phyloP scores from a whole-genome alignment of 2,113 vertebrate genomes.

The Vanacampus margaritifer region DNA sequence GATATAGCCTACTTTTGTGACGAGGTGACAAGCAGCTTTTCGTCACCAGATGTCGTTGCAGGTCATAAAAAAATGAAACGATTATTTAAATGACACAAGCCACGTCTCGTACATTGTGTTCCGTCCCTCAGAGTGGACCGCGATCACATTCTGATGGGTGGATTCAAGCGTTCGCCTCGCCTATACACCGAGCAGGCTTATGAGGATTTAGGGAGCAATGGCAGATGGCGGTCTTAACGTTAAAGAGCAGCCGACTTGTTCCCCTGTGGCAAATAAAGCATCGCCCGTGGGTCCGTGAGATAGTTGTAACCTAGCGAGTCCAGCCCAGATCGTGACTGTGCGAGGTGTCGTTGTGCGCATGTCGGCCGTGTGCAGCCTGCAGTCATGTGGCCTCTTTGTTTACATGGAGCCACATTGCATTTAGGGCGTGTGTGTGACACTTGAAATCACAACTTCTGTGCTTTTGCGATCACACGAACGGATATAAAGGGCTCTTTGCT shows the following conservation, averaged over 20 bases:
- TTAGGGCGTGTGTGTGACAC: not conserved
- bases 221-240: conserved; percentile 61
- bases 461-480: too few relatives aligned
- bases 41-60: conserved; percentile 61
- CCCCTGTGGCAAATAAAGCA: conserved; percentile 28
- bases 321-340: conserved; percentile 57
- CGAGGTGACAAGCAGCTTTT: not conserved
- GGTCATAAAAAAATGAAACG: conserved; percentile 7
- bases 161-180: conserved; percentile 12
- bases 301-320: not conserved
- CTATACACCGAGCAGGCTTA: conserved; percentile 28
- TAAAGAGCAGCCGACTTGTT: conserved; percentile 33
- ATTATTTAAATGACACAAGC: conserved; percentile 33
- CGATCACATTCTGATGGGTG: conserved; percentile 4
- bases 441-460: not conserved
- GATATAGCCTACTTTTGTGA: not conserved
- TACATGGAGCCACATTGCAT: conserved; percentile 55
- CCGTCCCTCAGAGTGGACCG: not conserved
- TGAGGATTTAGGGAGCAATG: conserved; percentile 55
- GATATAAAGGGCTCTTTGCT: not conserved
- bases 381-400: conserved; percentile 72
- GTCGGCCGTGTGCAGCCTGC: conserved; percentile 50
- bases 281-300: conserved; percentile 4
- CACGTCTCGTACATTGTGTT: conserved; percentile 11
- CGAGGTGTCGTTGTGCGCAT: conserved; percentile 52